Base-by-base conservation (phyloP, 2,888 invertebrate species). In the Ochropleura leucogaster region DNA sequence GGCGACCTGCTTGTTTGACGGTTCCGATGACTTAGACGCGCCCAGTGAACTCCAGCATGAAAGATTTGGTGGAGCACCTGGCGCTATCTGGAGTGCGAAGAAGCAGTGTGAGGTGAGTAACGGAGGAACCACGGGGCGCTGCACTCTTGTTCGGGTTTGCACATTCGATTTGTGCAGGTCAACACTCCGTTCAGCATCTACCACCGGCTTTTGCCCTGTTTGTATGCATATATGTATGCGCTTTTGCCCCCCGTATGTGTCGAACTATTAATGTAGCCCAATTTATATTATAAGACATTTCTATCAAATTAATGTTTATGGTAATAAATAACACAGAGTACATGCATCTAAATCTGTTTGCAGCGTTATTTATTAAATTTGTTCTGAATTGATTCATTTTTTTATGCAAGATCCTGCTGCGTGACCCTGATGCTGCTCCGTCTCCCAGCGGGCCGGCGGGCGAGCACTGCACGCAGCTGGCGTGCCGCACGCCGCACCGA, bases 401-500 rank as follows among this genome's bases (percentile, higher is more conserved):
- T 40, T 60, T 49, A 59, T 83, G 53, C 62, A 63, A 95, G 95
- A 90, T 95, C 51, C 93, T 98, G 30, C 93, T 98, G 8, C 96
- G 97, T 10, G 98, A 98, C 89, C 95, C 93, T 82, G 98, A 98
- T 89, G 98, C 98, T 2, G 93, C 95, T 12, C 97, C 98, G 7
- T 91, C 93, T 4, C 93, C 96, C 9, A 94, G 96, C 18, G 94
- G 93, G 1, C 91, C 93, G 63, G 64, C 88, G 42, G 93, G 86
- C 85, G 95, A 85, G 91, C 93, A 81, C 84, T 98, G 98, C 90
- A 96, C 97, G 75, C 97, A 97, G 92, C 94, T 98, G 67, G 97
- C 97, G 83, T 98, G 98, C 89, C 97, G 97, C 88, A 97, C 97
- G 30, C 98, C 98, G 51, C 97, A 98, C 89, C 97, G 98, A 68